These are phyloP conservation scores for Escarpia spicata DNA, from an alignment of 2,888 invertebrate genomes.

Conservation along the genomic window DNA sequence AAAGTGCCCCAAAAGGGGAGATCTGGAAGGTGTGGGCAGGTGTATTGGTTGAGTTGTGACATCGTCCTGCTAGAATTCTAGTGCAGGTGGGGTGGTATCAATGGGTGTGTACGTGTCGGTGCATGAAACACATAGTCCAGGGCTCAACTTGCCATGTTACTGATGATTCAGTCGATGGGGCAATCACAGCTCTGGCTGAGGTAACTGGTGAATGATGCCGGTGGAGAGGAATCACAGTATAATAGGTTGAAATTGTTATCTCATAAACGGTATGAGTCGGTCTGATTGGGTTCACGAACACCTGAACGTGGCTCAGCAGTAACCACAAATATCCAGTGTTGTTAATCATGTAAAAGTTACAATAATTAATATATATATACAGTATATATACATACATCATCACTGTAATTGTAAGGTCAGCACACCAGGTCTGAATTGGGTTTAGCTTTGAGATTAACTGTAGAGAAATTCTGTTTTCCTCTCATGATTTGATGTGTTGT, in stretches of 20 bases:
- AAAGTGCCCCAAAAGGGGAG: no score
- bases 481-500: no score
- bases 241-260: no score
- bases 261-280: no score
- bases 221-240: no score
- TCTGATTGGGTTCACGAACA: no score
- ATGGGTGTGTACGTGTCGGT: background rate
- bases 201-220: no score
- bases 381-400: background rate
- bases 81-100: background rate
- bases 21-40: background rate
- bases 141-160: background rate
- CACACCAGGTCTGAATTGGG: background rate
- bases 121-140: background rate
- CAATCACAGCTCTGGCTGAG: background rate
- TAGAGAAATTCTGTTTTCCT: no score
- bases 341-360: background rate
- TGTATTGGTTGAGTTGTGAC: background rate
- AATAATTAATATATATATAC: background rate
- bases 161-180: background rate
- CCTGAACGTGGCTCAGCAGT: no score
- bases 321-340: background rate
- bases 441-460: background rate
- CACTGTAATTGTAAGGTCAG: background rate
- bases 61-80: no score